Percentiles rank a stretch among this genome's conserved stretches.
Evolutionary conservation across 2,113 vertebrate genomes (phyloP).

Genomic region (human): DNA sequence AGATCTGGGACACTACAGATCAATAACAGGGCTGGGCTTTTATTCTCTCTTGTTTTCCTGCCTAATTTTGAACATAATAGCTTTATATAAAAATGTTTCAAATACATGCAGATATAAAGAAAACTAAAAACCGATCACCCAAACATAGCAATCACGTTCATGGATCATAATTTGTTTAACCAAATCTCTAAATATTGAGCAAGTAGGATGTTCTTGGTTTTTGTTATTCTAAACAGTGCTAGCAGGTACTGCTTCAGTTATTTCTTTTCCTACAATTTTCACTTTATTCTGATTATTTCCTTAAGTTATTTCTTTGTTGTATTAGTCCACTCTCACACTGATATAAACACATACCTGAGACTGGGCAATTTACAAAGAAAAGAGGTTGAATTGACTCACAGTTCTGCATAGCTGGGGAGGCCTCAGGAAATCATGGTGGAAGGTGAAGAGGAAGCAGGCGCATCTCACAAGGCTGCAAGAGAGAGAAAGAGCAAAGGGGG

Average conservation of each 20-base stretch:
- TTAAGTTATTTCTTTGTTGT: too few relatives aligned
- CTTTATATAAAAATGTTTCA: neutral
- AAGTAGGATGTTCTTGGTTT: neutral
- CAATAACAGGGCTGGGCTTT: rapidly evolving
- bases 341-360: too few relatives aligned
- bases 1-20: neutral
- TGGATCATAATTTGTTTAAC: neutral
- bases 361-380: too few relatives aligned
- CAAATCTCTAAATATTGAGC: neutral
- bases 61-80: neutral
- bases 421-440: too few relatives aligned
- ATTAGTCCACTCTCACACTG: too few relatives aligned
- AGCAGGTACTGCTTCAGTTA: neutral
- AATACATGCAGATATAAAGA: neutral
- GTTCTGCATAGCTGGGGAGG: too few relatives aligned
- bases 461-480: too few relatives aligned
- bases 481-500: too few relatives aligned
- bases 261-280: rapidly evolving
- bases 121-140: neutral
- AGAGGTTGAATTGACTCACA: too few relatives aligned
- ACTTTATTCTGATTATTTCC: neutral
- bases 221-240: neutral
- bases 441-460: too few relatives aligned
- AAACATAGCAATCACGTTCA: neutral
- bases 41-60: neutral